A percentile compares a stretch with the other conserved stretches of the same genome.
Conservation (phyloP, 2,797 vertebrate genomes). For the Crenichthys baileyi region DNA sequence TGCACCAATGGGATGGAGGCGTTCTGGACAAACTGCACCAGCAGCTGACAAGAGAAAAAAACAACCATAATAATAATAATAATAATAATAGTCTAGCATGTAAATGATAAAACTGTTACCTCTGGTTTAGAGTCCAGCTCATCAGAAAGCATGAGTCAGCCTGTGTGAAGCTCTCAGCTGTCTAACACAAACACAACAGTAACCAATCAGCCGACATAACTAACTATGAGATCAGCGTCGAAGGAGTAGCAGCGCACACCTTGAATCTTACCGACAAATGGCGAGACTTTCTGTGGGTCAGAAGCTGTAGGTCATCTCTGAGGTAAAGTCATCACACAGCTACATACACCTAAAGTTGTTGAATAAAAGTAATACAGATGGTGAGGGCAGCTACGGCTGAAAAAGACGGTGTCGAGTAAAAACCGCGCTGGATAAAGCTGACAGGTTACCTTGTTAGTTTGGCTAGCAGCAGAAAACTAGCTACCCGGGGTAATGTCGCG, state of each 20-base stretch:
- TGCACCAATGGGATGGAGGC: constrained; percentile 95
- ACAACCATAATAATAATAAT: neutral
- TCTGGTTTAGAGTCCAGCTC: constrained; percentile 99
- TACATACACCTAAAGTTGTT: neutral
- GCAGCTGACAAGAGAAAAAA: constrained; percentile 82
- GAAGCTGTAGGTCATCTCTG: constrained; percentile 61
- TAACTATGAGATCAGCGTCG: neutral
- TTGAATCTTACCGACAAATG: constrained; percentile 41
- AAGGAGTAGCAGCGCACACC: constrained; percentile 24
- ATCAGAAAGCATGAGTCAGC: constrained; percentile 99
- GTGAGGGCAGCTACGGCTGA: neutral
- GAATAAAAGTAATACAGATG: neutral
- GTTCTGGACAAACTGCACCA: constrained; percentile 99
- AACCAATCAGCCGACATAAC: neutral
- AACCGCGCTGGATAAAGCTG: constrained; percentile 1
- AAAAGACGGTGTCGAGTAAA: neutral
- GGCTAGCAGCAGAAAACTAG: constrained; percentile 58
- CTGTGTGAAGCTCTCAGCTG: constrained; percentile 80
- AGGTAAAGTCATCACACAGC: constrained; percentile 37
- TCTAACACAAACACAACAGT: constrained; percentile 7
- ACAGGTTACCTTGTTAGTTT: constrained; percentile 37
- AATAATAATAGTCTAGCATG: neutral
- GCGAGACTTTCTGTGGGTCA: constrained; percentile 46
- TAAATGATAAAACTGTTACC: constrained; percentile 70
- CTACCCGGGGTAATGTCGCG: constrained; percentile 28